Evolutionary conservation across 2,113 vertebrate species (phyloP).

Genomic region (Pangasianodon hypophthalmus): DNA sequence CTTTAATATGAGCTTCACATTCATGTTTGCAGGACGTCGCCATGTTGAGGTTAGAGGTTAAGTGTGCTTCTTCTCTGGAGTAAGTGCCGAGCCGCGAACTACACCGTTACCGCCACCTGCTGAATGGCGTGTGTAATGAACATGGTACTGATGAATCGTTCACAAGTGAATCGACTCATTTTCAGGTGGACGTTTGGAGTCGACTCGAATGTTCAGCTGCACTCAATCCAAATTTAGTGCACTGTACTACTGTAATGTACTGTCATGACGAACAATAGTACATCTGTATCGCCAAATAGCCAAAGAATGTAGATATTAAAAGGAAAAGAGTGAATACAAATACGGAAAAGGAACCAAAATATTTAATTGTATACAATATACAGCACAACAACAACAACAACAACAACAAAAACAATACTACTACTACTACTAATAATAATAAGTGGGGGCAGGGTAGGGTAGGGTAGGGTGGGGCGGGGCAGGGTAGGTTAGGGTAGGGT

Average conservation of each 20-base stretch:
- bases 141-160: neutral
- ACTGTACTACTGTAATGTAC: neutral
- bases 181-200: neutral
- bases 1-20: neutral
- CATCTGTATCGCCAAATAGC: neutral
- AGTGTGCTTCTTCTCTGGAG: neutral
- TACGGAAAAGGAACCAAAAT: neutral
- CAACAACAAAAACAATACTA: neutral
- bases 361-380: neutral
- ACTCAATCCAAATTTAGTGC: neutral
- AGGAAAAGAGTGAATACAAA: neutral
- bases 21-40: conserved; percentile 7
- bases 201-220: neutral
- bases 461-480: too few relatives aligned
- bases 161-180: neutral
- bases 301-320: neutral
- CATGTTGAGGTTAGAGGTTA: conserved; percentile 3
- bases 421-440: neutral
- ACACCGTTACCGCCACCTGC: neutral
- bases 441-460: too few relatives aligned
- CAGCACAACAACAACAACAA: neutral
- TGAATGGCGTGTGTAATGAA: neutral
- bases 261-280: neutral
- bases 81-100: neutral
- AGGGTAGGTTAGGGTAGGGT: too few relatives aligned